These are phyloP conservation scores for Tupiocoris notatus DNA, from an alignment of 2,888 invertebrate genomes.

Conservation along the genomic window DNA sequence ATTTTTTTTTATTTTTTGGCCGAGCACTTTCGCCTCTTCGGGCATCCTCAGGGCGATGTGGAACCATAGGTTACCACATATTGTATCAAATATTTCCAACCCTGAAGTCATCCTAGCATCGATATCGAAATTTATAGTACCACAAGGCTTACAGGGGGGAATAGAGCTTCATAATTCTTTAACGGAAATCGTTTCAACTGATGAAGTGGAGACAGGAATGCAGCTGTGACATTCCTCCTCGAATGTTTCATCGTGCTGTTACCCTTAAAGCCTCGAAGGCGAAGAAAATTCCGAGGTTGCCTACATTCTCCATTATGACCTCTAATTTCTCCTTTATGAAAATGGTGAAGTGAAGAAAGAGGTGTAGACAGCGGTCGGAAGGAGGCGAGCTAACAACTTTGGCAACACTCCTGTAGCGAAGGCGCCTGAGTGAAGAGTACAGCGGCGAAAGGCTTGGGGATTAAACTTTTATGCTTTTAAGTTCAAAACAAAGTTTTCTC, in stretches of 20 bases:
- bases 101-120: no score
- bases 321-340: conserved; percentile 35
- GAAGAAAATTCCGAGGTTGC: not conserved
- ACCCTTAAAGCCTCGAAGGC: no score
- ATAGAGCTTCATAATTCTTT: no score
- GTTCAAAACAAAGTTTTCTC: conserved; percentile 40
- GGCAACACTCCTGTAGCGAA: conserved; percentile 23
- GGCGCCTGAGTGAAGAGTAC: conserved; percentile 8
- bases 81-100: no score
- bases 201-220: conserved; percentile 8
- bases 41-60: no score
- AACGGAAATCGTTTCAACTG: no score
- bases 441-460: conserved; percentile 10
- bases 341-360: conserved; percentile 9
- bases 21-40: no score
- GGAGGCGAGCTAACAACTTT: conserved; percentile 27
- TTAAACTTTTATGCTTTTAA: conserved; percentile 36
- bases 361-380: conserved; percentile 9
- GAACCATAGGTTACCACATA: no score
- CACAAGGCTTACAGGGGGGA: no score
- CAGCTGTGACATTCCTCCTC: not conserved
- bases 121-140: no score
- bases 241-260: no score
- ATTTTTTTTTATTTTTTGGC: no score
- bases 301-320: conserved; percentile 12